Base-by-base conservation (phyloP, 2,888 invertebrate species). In the Lottia scabra region DNA sequence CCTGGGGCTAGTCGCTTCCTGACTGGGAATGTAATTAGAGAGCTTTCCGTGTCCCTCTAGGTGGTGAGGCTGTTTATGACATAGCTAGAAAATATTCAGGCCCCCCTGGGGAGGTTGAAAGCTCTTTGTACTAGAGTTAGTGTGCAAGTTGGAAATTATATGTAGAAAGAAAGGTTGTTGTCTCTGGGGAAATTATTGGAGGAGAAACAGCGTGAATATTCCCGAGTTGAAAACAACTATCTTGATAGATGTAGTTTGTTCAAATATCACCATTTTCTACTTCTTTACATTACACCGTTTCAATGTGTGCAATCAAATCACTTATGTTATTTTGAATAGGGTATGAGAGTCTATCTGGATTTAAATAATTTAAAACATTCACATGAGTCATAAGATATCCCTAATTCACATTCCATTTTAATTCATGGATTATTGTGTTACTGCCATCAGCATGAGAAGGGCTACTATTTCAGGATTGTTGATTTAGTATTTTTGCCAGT, bases 41-140 rank as follows among this genome's bases (percentile, higher is more conserved):
- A 63, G 68, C 63, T 69, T 69, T 63, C 63, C 43, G 43, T 19
- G 44, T 63, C 68, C 68, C 68, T 63, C 26, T 63, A 46, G 68
- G 68, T 16, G 44, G 67, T 63, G 63, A 48, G 48, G 67, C 68
- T 69, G 68, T 63, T 63, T 69, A 43, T 69, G 68, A 69, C 68
- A 63, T 56, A 56, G 56, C 23, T 56, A 19, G 56, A 56, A 56
- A 56, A 56, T 56, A 56, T 23, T 56, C 23, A 23, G 23, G 56
- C 56, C 23, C 56, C 56, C 56, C 56, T 56, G 56, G 19, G 56
- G 23, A 23, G 56, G 19, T 56, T 23, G 23, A 56, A 23, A 19
- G 19, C 56, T 56, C 23, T 56, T 19, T 56, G 23, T 56, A 38
- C 38, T 38, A 56, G 19, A 56, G 56, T 56, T 56, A 23, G 19